Percentiles rank a stretch among this genome's conserved stretches.
Conservation (phyloP, 2,113 vertebrate genomes). For the Daboia siamensis region DNA sequence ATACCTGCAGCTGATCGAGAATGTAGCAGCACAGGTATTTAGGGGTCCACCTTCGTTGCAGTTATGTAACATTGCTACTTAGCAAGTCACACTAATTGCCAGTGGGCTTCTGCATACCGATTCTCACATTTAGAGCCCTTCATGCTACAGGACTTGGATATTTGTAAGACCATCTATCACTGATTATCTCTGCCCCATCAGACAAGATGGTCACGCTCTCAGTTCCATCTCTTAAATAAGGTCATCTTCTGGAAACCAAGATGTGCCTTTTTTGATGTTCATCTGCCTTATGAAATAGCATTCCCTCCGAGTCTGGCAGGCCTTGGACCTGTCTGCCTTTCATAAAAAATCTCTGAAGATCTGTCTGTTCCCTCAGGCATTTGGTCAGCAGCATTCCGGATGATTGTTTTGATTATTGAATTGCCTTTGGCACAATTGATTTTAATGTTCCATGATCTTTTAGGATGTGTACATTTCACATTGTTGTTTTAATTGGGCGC, state of each 20-base stretch:
- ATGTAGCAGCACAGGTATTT: background rate
- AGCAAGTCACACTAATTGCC: background rate
- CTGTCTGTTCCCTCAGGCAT: background rate
- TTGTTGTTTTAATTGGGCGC: background rate
- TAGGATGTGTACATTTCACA: background rate
- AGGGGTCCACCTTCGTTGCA: background rate
- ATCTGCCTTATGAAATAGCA: background rate
- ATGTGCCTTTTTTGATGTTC: background rate
- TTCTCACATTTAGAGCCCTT: background rate
- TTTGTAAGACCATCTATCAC: background rate
- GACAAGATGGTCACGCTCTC: background rate
- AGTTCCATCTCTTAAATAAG: background rate
- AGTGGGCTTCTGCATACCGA: background rate
- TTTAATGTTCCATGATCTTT: background rate
- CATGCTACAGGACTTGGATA: background rate
- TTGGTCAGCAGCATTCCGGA: background rate
- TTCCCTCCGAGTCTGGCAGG: background rate
- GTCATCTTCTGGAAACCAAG: background rate
- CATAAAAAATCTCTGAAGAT: background rate
- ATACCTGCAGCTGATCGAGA: background rate
- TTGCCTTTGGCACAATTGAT: background rate
- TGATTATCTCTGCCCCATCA: background rate
- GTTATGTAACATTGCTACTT: background rate
- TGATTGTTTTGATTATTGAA: background rate
- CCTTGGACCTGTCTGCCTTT: background rate